Evolutionary conservation across 2,797 vertebrate genomes (phyloP), one percentile per base, ranked within the genome.

Genomic region (Acanthopagrus latus): DNA sequence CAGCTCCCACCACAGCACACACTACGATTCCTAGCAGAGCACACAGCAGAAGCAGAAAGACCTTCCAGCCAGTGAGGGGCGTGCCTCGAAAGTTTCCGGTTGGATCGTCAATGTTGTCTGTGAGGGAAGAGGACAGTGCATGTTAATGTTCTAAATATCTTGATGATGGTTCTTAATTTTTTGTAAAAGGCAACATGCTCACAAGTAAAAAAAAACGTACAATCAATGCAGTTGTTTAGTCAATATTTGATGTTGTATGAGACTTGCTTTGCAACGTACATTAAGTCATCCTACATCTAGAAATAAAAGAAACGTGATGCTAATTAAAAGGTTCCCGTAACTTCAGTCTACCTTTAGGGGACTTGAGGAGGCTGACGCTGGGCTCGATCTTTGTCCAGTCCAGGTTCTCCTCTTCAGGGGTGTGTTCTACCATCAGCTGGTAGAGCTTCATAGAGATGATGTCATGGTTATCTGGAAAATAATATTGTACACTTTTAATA

Each of bases 371-470:
- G 85, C 92, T 98, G 90, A 99, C 98, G 0, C 97, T 97, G 23
- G 98, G 98, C 89, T 99, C 96, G 0, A 99, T 98, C 93, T 99
- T 99, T 51, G 97, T 99, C 98, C 98, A 99, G 92, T 99, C 98
- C 54, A 97, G 92, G 2, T 91, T 96, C 50, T 99, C 98, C 84
- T 99, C 98, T 13, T 99, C 98, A 0, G 95, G 84, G 0, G 96
- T 96, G 87, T 99, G 98, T 60, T 99, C 97, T 18, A 99, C 98
- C 96, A 97, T 98, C 84, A 99, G 95, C 93, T 99, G 97, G 93
- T 99, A 99, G 25, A 99, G 94, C 94, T 99, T 99, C 97, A 99
- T 97, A 0, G 97, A 99, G 92, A 99, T 97, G 78, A 99, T 96
- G 90, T 99, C 98, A 0, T 99, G 98, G 92, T 99, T 99, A 89